A percentile compares a stretch with the other conserved stretches of the same genome.
Evolutionary conservation across 2,888 invertebrate species (phyloP).

Genomic region (Theristus sp.): DNA sequence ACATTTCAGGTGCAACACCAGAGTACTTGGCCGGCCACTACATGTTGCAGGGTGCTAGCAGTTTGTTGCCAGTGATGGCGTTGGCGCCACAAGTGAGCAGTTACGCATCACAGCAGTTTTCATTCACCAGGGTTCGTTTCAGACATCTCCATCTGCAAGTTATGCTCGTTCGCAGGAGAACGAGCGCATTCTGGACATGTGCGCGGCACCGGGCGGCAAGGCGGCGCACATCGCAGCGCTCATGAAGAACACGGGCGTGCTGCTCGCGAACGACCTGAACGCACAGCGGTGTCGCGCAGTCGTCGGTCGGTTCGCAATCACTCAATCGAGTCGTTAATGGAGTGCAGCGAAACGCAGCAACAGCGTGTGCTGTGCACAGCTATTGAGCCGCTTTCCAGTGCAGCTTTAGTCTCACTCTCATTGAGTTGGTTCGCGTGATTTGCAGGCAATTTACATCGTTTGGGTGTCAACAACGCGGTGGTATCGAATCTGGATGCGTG

Average conservation of each 20-base stretch:
- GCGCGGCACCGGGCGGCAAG: conserved; percentile 94
- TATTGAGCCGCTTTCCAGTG: too few relatives aligned
- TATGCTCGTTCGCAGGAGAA: too few relatives aligned
- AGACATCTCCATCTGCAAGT: too few relatives aligned
- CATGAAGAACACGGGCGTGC: conserved; percentile 76
- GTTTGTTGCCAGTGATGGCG: conserved; percentile 91
- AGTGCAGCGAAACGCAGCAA: too few relatives aligned
- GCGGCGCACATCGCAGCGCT: conserved; percentile 86
- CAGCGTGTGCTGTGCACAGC: too few relatives aligned
- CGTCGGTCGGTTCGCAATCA: too few relatives aligned
- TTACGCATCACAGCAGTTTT: too few relatives aligned
- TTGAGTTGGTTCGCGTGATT: conserved; percentile 33
- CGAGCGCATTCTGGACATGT: conserved; percentile 65
- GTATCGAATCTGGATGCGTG: conserved; percentile 75
- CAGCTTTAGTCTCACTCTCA: too few relatives aligned
- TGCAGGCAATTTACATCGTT: conserved; percentile 82
- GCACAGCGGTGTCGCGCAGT: conserved; percentile 53
- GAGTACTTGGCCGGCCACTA: conserved; percentile 97
- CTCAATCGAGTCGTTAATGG: too few relatives aligned
- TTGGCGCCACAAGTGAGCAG: conserved; percentile 58
- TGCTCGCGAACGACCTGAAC: conserved; percentile 89
- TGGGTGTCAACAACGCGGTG: conserved; percentile 82
- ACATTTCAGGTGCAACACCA: conserved; percentile 73
- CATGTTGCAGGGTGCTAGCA: conserved; percentile 82
- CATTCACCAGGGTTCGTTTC: too few relatives aligned